A percentile compares a stretch with the other conserved stretches of the same genome.
These are phyloP conservation scores for Charadrius vociferus DNA, from an alignment of 2,113 vertebrate species.

Conservation along the genomic window DNA sequence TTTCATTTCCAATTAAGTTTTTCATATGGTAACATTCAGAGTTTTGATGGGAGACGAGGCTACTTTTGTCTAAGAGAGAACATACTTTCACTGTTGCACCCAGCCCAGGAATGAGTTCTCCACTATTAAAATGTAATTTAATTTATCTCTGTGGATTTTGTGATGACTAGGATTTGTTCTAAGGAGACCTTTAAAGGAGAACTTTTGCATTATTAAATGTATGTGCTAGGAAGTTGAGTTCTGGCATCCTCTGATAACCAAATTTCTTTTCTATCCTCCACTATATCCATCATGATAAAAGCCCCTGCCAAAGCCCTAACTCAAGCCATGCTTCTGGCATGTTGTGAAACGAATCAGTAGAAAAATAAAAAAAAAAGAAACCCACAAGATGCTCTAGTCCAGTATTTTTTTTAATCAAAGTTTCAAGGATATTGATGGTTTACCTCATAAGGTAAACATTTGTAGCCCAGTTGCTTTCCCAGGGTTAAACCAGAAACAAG, in stretches of 20 bases:
- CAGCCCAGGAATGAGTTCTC: slow-evolving; percentile 14
- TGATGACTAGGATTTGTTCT: slow-evolving; percentile 42
- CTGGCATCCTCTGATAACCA: slow-evolving; percentile 63
- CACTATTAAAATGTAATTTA: slow-evolving; percentile 50
- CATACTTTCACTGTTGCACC: slow-evolving; percentile 37
- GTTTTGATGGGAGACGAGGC: slow-evolving; percentile 33
- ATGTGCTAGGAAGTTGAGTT: slow-evolving; percentile 49
- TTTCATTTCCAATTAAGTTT: slow-evolving; percentile 24
- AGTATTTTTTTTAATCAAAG: slow-evolving; percentile 38
- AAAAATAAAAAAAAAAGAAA: neutral
- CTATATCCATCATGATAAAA: slow-evolving; percentile 62
- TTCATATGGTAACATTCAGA: slow-evolving; percentile 43
- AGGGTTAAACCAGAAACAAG: slow-evolving; percentile 32
- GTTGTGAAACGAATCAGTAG: slow-evolving; percentile 32
- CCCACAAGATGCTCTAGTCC: slow-evolving; percentile 31
- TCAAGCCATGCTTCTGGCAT: slow-evolving; percentile 70
- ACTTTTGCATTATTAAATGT: slow-evolving; percentile 51
- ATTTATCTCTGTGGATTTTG: slow-evolving; percentile 33
- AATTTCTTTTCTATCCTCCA: slow-evolving; percentile 58
- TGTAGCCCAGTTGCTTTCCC: slow-evolving; percentile 30
- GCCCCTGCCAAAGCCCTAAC: slow-evolving; percentile 62
- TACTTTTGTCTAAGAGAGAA: slow-evolving; percentile 30
- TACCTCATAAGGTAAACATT: slow-evolving; percentile 62
- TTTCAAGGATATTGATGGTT: slow-evolving; percentile 49
- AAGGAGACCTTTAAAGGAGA: slow-evolving; percentile 53